phyloP scores from a whole-genome alignment of 2,888 invertebrate genomes.

The Mesochorus sp. region DNA sequence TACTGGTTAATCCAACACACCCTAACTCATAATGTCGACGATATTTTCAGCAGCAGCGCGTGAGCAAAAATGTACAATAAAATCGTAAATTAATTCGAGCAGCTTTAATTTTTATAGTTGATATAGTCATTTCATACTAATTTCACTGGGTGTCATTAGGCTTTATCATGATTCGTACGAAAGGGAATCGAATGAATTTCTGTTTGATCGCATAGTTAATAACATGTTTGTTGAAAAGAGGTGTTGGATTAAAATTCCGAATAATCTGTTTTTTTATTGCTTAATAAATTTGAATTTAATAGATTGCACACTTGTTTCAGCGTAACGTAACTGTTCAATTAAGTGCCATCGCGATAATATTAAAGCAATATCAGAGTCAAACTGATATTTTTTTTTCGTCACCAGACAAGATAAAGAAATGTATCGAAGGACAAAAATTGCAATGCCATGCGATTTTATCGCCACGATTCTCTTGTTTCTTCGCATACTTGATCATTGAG shows the following conservation, averaged over 20 bases:
- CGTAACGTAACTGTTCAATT: background rate
- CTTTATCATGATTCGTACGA: no score
- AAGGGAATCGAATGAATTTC: no score
- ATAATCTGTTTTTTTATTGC: background rate
- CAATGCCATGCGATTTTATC: conserved; percentile 27
- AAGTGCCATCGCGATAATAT: background rate
- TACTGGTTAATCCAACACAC: no score
- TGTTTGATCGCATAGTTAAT: background rate
- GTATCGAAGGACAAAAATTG: conserved; percentile 3
- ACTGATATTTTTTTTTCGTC: background rate
- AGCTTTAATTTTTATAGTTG: no score
- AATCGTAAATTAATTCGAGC: no score
- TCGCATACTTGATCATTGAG: conserved; percentile 29
- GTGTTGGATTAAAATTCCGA: no score
- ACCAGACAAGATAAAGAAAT: conserved; percentile 26
- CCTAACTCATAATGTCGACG: no score
- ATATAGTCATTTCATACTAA: no score
- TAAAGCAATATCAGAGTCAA: background rate
- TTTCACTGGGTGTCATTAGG: no score
- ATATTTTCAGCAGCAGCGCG: no score
- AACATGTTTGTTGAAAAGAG: no score
- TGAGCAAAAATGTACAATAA: no score
- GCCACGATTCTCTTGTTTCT: conserved; percentile 1
- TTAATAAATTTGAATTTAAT: background rate
- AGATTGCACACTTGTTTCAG: background rate